Conservation (phyloP, 2,888 invertebrate genomes). For the Horisme vitalbata region DNA sequence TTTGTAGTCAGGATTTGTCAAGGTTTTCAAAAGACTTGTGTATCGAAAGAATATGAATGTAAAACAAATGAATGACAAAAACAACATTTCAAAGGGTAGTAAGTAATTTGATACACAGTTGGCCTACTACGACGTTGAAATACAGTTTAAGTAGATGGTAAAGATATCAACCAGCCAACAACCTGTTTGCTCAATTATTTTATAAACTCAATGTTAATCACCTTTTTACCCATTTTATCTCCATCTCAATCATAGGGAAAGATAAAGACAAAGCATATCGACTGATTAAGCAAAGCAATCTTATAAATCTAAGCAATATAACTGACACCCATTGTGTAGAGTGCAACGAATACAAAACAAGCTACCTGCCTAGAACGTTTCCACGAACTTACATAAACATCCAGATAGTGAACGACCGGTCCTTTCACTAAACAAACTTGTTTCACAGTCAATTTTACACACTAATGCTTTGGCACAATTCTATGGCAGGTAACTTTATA, state of each 20-base stretch:
- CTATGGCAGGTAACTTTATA: slow-evolving; percentile 38
- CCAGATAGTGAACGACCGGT: slow-evolving; percentile 37
- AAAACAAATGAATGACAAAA: background rate
- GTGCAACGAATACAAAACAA: slow-evolving; percentile 36
- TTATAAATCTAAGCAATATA: slow-evolving; percentile 19
- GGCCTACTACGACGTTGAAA: too few species aligned
- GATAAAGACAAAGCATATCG: slow-evolving; percentile 35
- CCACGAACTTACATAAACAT: slow-evolving; percentile 65
- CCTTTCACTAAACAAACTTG: slow-evolving; percentile 53
- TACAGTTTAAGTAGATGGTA: too few species aligned
- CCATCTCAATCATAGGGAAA: slow-evolving; percentile 14
- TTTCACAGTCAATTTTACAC: slow-evolving; percentile 45
- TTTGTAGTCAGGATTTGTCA: slow-evolving; percentile 1
- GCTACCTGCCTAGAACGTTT: slow-evolving; percentile 50
- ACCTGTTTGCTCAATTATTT: slow-evolving; percentile 14
- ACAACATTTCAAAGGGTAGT: too few species aligned
- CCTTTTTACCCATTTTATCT: slow-evolving; percentile 5
- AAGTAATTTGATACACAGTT: too few species aligned
- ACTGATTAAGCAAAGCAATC: slow-evolving; percentile 22
- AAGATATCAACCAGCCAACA: too few species aligned
- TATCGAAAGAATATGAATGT: background rate
- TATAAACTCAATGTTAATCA: background rate
- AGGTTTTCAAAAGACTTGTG: background rate
- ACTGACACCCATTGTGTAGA: slow-evolving; percentile 21
- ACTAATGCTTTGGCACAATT: slow-evolving; percentile 57